Percentiles rank a stretch among this genome's conserved stretches.
Evolutionary conservation across 35 echinoderm and acorn worm species (phyloP).

Genomic region (Chiridota heheva): DNA sequence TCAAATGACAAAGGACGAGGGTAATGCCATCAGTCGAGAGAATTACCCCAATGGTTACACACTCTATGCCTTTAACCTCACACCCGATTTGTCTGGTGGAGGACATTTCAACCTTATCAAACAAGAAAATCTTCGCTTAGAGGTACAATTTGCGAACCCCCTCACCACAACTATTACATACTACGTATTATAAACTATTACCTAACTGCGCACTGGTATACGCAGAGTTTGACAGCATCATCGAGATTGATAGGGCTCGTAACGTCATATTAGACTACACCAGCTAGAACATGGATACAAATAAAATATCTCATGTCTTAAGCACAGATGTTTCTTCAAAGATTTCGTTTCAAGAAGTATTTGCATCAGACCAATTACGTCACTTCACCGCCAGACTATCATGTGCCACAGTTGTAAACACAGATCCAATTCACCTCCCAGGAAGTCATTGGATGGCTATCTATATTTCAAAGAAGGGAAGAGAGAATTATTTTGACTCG

Average conservation of each 20-base stretch:
- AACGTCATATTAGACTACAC: conserved; percentile 51
- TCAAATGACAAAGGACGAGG: conserved; percentile 50
- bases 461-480: no score
- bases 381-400: not conserved
- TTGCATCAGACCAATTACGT: not conserved
- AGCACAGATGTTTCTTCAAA: not conserved
- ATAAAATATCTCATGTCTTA: not conserved
- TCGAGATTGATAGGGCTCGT: conserved; percentile 33
- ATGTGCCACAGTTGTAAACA: not conserved
- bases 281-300: conserved; percentile 1
- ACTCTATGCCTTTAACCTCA: conserved; percentile 43
- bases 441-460: no score
- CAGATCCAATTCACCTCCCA: not conserved
- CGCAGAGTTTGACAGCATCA: conserved; percentile 52
- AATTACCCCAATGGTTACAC: conserved; percentile 51
- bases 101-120: conserved; percentile 23
- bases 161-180: conserved; percentile 13
- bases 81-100: not conserved
- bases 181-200: no score
- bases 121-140: conserved; percentile 48
- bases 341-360: not conserved
- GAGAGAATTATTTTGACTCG: not conserved
- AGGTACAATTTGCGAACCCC: conserved; percentile 6
- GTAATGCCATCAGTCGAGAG: conserved; percentile 56
- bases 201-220: conserved; percentile 47